Evolutionary conservation across 2,797 vertebrate species (phyloP).

Genomic region (Takifugu rubripes): DNA sequence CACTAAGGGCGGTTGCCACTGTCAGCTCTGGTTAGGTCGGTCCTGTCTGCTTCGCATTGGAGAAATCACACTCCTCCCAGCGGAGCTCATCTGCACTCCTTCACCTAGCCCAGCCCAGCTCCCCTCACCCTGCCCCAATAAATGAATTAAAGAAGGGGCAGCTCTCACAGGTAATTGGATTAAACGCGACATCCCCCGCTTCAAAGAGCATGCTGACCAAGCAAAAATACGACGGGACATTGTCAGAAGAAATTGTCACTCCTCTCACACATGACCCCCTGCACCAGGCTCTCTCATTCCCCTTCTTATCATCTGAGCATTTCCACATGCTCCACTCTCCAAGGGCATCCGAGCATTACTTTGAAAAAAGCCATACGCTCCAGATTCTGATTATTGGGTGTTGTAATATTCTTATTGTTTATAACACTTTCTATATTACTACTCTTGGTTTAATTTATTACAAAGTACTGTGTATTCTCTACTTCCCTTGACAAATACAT

Average conservation of each 20-base stretch:
- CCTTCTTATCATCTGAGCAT: conserved; percentile 41
- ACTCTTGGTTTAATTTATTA: conserved; percentile 23
- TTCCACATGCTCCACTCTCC: conserved; percentile 45
- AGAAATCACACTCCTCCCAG: conserved; percentile 64
- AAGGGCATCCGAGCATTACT: conserved; percentile 63
- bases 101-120: conserved; percentile 23
- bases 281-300: conserved; percentile 22
- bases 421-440: too few species aligned
- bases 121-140: conserved; percentile 45
- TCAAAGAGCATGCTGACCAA: conserved; percentile 72
- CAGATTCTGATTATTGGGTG: conserved; percentile 48
- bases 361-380: conserved; percentile 43
- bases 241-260: conserved; percentile 72
- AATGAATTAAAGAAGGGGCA: conserved; percentile 74
- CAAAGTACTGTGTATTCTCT: conserved; percentile 14
- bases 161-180: conserved; percentile 76
- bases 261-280: conserved; percentile 57
- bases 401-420: conserved; percentile 22
- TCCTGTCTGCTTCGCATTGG: conserved; percentile 57
- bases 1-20: conserved; percentile 59
- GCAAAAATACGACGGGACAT: conserved; percentile 63
- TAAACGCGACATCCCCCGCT: conserved; percentile 73
- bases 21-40: conserved; percentile 73
- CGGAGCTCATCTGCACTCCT: conserved; percentile 59
- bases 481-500: conserved; percentile 10